Evolutionary conservation across 2,797 vertebrate species (phyloP).

Genomic region (Thunnus albacares): DNA sequence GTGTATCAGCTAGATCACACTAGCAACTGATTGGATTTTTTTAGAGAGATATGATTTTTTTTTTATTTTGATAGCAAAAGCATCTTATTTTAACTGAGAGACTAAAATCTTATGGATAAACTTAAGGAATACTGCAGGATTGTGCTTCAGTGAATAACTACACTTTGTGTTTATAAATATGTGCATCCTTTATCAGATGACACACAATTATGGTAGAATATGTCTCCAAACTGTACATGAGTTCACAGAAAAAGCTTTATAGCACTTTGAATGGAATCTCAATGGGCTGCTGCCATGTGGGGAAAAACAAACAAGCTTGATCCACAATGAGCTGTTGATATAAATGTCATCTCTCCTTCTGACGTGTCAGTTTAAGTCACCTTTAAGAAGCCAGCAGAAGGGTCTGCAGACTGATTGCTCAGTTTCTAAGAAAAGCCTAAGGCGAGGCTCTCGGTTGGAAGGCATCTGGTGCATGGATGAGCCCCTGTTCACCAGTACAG

Average conservation of each 20-base stretch:
- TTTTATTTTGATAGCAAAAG: background rate
- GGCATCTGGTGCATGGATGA: constrained; percentile 23
- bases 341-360: constrained; percentile 40
- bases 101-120: background rate
- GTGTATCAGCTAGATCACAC: background rate
- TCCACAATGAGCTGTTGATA: constrained; percentile 34
- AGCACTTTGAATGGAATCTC: background rate
- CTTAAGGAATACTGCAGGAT: background rate
- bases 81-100: background rate
- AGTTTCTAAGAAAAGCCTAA: constrained; percentile 64
- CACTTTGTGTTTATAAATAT: background rate
- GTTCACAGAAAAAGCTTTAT: background rate
- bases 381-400: constrained; percentile 15
- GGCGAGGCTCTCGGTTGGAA: constrained; percentile 9
- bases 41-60: no score
- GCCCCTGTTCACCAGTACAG: constrained; percentile 14
- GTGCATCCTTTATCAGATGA: background rate
- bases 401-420: constrained; percentile 25
- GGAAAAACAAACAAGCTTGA: constrained; percentile 17
- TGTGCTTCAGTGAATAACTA: background rate
- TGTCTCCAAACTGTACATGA: background rate
- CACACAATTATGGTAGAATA: background rate
- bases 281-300: background rate
- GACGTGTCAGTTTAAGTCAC: constrained; percentile 29
- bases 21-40: background rate